Evolutionary conservation across 2,888 invertebrate genomes (phyloP), one percentile per base, ranked within the genome.

Genomic region (Apodemia duryi): DNA sequence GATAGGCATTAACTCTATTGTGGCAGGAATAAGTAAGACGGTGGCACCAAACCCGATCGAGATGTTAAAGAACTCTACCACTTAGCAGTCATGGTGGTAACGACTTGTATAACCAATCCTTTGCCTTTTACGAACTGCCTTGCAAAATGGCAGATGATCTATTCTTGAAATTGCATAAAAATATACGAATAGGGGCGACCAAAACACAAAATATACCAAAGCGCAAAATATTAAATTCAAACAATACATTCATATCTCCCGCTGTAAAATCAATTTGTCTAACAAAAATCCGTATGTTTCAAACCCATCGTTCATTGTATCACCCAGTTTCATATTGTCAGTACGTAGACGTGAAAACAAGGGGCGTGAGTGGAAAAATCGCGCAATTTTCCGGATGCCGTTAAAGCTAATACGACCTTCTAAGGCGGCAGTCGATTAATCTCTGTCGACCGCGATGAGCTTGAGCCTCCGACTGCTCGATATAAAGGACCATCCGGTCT

Each of bases 361-460:
- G 81, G 80, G 82, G 82, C 74, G 81, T 79, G 77, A 83, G 84
- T 79, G 81, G 85, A 86, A 88, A 90, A 89, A 85, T 87, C 83
- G 81, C 77, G 83, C 85, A 85, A 86, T 88, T 88, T 90, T 88
- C 86, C 85, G 84, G 86, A 88, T 86, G 82, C 87, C 86, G 84
- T 84, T 87, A 85, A 83, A 87, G 85, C 84, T 87, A 88, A 89
- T 88, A 87, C 83, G 84, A 82, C 82, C 80, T 84, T 84, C 82
- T 77, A 79, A 82, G 80, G 80, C 81, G 78, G 78, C 78, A 75
- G 76, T 80, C 87, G 84, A 88, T 90, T 89, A 88, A 89, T 89
- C 87, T 85, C 83, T 87, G 86, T 88, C 88, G 79, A 81, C 84
- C 79, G 81, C 83, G 86, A 84, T 84, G 84, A 82, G 84, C 77